Conservation (phyloP, 2,888 invertebrate genomes). For the Chloroclystis v-ata region DNA sequence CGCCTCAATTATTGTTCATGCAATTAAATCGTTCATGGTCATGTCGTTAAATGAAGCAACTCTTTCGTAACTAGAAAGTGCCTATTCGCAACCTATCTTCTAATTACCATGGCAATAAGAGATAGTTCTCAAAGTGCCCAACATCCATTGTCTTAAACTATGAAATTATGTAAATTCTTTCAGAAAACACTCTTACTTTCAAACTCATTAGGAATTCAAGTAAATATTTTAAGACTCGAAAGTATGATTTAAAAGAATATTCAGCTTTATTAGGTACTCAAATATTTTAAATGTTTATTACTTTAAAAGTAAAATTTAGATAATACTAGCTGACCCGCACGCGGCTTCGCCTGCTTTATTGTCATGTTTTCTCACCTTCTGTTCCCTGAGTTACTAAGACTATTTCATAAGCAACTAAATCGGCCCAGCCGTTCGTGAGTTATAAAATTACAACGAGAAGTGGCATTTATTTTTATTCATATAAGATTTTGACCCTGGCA, state of each 20-base stretch:
- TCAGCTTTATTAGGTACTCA: slow-evolving; percentile 20
- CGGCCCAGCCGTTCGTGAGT: too few relatives aligned
- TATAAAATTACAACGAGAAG: too few relatives aligned
- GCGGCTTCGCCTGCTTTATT: too few relatives aligned
- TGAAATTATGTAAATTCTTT: slow-evolving; percentile 23
- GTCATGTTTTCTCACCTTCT: too few relatives aligned
- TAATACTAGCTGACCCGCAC: too few relatives aligned
- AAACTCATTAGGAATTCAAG: slow-evolving; percentile 22
- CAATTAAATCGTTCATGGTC: slow-evolving; percentile 56
- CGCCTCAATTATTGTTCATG: slow-evolving; percentile 44
- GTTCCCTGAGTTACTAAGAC: too few relatives aligned
- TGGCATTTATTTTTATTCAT: too few relatives aligned
- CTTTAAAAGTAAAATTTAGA: too few relatives aligned
- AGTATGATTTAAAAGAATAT: slow-evolving; percentile 40
- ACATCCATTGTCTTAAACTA: slow-evolving; percentile 16
- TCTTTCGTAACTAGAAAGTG: slow-evolving; percentile 72
- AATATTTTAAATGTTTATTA: too few relatives aligned
- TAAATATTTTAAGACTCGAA: slow-evolving; percentile 17
- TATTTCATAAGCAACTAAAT: too few relatives aligned
- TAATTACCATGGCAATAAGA: slow-evolving; percentile 12
- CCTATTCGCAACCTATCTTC: slow-evolving; percentile 37
- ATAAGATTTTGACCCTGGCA: too few relatives aligned
- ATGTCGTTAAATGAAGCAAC: slow-evolving; percentile 58
- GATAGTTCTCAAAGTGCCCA: slow-evolving; percentile 29
- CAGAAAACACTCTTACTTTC: slow-evolving; percentile 17